Base-by-base conservation (phyloP, 1,140 invertebrate genomes). In the Scaptomyza pallida region DNA sequence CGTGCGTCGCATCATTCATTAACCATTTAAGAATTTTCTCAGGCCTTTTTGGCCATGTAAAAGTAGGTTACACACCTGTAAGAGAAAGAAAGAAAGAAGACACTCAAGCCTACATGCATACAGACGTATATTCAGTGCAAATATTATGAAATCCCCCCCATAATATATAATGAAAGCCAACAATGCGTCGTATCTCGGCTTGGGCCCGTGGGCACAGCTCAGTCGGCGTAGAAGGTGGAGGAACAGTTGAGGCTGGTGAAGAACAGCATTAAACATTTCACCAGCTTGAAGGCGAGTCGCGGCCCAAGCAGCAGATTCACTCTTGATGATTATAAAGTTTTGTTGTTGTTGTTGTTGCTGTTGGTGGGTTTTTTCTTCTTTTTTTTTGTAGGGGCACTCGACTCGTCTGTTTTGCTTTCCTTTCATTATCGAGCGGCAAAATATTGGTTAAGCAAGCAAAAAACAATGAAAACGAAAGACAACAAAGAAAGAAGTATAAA, bases 381-480 rank as follows among this genome's bases (percentile, higher is more conserved):
- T 30, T n/a, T 37, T 37, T 37, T 37, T 65, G 72, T 75, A 43
- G 79, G 79, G 75, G 37, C 79, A 67, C 55, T 50, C 69, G 48
- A 63, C 45, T 57, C 61, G 55, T 41, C 61, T 75, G 63, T 85
- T 85, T 78, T 85, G 80, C 80, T 85, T 85, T 85, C 80, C 80
- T 85, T 85, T 85, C 80, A 85, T 85, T 85, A 85, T 85, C 72
- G 76, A 85, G 72, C 81, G 73, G 80, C 80, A 79, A 85, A 76
- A 85, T 85, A 85, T 85, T 85, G 80, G 80, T 85, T 85, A 73
- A 85, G 68, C 80, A 85, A 83, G 79, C 80, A 77, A 83, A 63
- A 78, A 78, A 77, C 78, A 82, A 82, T 78, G 79, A 83, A 82
- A 82, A 83, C 79, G 79, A 83, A 83, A 83, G 71, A 83, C 52